Evolutionary conservation across 2,797 vertebrate species (phyloP), one percentile per base, ranked within the genome.

Genomic region (Myotis pilosus): DNA sequence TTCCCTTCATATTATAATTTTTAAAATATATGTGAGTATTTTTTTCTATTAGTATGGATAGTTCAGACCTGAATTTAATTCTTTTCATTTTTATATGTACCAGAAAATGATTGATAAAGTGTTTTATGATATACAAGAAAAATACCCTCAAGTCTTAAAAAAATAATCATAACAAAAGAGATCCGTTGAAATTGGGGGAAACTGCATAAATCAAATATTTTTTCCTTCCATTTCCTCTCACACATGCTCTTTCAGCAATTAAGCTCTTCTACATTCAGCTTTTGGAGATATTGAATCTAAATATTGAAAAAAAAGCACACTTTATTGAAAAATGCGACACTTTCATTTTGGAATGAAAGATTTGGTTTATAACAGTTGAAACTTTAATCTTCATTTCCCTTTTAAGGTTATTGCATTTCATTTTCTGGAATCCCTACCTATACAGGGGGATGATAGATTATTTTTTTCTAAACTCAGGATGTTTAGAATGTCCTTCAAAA

Each of bases 321-420:
- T 86, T 78, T 78, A 92, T 71, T 84, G 20, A 75, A 94, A 96
- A 91, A 62, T 81, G 36, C 25, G 74, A 41, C 28, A 91, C 33
- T 94, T 95, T 94, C 62, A 95, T 79, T 94, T 95, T 64, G 41
- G 64, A 60, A 95, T 91, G 84, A 96, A 96, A 89, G 41, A 84
- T 87, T 89, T 55, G 81, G 64, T 80, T 87, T 68, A 80, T 84
- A 94, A 92, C 30, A 94, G 44, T 81, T 89, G 80, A 97, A 81
- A 74, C 8, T 94, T 84, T 94, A 36, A 96, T 92, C 68, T 91
- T 38, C 89, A 95, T 94, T 94, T 91, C 13, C 79, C 62, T 69
- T 93, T 92, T 94, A 76, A 69, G 33, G 23, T 0, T 91, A 57
- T 85, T 92, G 28, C 36, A 82, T 89, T 94, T 81, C 49, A 94